Evolutionary conservation across 2,888 invertebrate genomes (phyloP).

Genomic region (Sesia apiformis): DNA sequence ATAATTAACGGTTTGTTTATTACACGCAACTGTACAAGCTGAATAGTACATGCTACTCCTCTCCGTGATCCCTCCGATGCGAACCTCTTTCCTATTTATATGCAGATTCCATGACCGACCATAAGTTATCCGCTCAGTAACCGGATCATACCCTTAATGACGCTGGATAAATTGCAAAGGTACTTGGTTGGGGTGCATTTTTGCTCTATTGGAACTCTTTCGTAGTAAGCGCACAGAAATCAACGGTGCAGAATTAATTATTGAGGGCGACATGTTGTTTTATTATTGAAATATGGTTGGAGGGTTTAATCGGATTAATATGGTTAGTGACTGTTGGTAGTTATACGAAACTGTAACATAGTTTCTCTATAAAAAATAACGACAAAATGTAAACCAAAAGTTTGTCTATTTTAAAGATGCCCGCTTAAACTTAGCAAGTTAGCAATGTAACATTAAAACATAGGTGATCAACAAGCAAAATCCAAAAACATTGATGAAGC

Average conservation of each 20-base stretch:
- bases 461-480: too few species aligned
- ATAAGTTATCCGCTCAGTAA: slow-evolving; percentile 66
- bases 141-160: slow-evolving; percentile 68
- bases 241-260: slow-evolving; percentile 62
- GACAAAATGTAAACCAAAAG: too few species aligned
- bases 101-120: slow-evolving; percentile 68
- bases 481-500: too few species aligned
- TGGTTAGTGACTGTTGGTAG: too few species aligned
- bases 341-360: too few species aligned
- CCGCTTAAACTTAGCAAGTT: too few species aligned
- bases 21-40: too few species aligned
- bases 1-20: too few species aligned
- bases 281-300: slow-evolving; percentile 47
- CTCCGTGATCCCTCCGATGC: slow-evolving; percentile 34
- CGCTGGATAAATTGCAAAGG: slow-evolving; percentile 57
- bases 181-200: slow-evolving; percentile 43
- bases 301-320: background rate
- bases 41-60: too few species aligned
- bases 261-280: slow-evolving; percentile 57
- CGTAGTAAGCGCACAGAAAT: slow-evolving; percentile 36
- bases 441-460: too few species aligned
- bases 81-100: slow-evolving; percentile 65
- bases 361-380: too few species aligned
- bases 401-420: too few species aligned
- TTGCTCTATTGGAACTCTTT: slow-evolving; percentile 37